Base-by-base conservation (phyloP, 2,888 invertebrate species). In the Eumacrocentrus americanus region DNA sequence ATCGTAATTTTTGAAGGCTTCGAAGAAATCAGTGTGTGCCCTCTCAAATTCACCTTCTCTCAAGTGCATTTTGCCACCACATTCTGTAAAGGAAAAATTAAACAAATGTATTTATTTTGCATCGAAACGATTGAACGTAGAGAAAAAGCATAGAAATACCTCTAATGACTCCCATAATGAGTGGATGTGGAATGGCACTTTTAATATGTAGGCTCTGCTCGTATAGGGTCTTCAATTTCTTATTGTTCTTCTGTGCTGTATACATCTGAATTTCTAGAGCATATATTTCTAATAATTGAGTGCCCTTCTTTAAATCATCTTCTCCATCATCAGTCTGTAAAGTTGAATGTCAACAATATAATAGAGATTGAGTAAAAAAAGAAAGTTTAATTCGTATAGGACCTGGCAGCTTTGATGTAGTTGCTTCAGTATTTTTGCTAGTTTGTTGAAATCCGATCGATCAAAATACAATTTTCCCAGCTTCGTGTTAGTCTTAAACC, bases 401-500 rank as follows among this genome's bases (percentile, higher is more conserved):
- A n/a, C 92, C 87, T 96, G 95, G 82, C 99, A 99, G 60, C 98
- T 98, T 74, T 92, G 92, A 81, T 98, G 97, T 64, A 99, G 83
- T 81, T 99, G 98, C 81, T 98, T 98, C 65, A 99, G 84, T 75
- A 99, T 98, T 83, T 94, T 95, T 53, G 97, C 94, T 74, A 99
- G 82, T 83, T 96, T 95, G 66, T 89, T 90, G 79, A 93, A 98
- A 79, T 98, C 98, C 53, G 90, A 92, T 61, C 98, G 86, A 82
- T 99, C 99, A 76, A 96, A 98, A 81, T 99, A 99, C 20, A 99
- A 84, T 82, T 99, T 99, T 47, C 98, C 99, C 70, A 99, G 83
- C 84, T 99, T 99, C 0, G 98, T 98, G 80, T 99, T 99, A 0
- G 99, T 99, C 83, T 99, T 99, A 81, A 99, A 99, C 99, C 99